Evolutionary conservation across 1,140 invertebrate species (phyloP).

Genomic region (Drosophila cardini): DNA sequence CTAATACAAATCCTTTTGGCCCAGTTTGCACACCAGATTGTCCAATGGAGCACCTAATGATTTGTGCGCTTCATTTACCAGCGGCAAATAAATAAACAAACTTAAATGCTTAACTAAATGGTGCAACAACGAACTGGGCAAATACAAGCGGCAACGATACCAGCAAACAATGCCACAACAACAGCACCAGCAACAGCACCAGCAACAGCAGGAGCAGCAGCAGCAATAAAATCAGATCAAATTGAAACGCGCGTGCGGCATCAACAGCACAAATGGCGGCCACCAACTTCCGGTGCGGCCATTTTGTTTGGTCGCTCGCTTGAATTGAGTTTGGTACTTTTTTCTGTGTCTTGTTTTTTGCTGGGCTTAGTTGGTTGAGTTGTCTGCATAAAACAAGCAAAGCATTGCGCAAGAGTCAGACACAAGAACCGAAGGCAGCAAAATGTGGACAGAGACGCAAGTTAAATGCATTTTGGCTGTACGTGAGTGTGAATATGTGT

Average conservation of each 20-base stretch:
- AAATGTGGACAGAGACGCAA: neutral
- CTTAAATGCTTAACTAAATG: constrained; percentile 47
- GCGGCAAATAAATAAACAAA: constrained; percentile 50
- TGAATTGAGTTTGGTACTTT: constrained; percentile 36
- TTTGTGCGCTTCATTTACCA: constrained; percentile 50
- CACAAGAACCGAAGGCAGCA: neutral
- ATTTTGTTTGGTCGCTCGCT: constrained; percentile 46
- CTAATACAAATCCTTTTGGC: constrained; percentile 32
- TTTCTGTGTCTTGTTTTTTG: neutral
- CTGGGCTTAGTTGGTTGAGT: constrained; percentile 45
- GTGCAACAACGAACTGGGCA: constrained; percentile 29
- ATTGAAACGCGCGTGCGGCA: constrained; percentile 42
- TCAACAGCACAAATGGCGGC: constrained; percentile 47
- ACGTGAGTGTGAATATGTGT: constrained; percentile 8
- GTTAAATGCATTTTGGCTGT: constrained; percentile 44
- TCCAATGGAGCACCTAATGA: constrained; percentile 56
- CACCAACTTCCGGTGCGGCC: constrained; percentile 58
- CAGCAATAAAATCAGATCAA: constrained; percentile 62
- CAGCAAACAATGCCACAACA: constrained; percentile 8
- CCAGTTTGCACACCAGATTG: constrained; percentile 32
- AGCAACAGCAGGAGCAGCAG: constrained; percentile 22
- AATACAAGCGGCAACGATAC: constrained; percentile 15
- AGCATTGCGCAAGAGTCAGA: constrained; percentile 17
- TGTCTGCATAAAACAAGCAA: constrained; percentile 51
- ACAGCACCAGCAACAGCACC: constrained; percentile 17